Evolutionary conservation across 2,113 vertebrate species (phyloP), one percentile per base, ranked within the genome.

Genomic region (Entomyzon cyanotis): DNA sequence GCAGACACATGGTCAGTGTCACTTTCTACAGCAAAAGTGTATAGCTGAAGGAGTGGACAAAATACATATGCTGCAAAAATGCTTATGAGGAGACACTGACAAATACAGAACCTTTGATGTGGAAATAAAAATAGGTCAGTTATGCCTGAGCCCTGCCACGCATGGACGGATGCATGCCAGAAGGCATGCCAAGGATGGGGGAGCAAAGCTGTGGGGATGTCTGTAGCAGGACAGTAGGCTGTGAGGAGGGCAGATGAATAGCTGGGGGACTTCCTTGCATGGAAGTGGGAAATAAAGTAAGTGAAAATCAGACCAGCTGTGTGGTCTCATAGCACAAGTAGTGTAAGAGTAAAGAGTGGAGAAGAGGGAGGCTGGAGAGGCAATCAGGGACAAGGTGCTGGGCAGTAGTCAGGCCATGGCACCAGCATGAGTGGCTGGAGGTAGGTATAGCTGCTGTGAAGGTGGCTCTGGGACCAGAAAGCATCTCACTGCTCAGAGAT

Each of bases 301-400:
- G 37, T 3, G 6, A 79, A 71, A 79, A 27, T 28, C 76, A 77
- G 41, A 39, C 46, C 33, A 47, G 7, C 31, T 1, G 0, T 50
- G 55, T 88, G 62, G 17, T 88, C 25, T 91, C 11, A 9, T 25
- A 37, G 24, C 33, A 78, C 18, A 90, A 86, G 31, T 13, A 31
- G 31, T 76, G 24, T 20, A 65, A 90, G 46, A 84, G 28, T 63
- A 65, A 65, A 77, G 35, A 41, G 15, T 42, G 49, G 70, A 56
- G 35, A 27, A 65, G 5, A 33, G 5, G 6, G 46, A 83, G 41
- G 19, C 73, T 87, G 68, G 24, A 65, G 69, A 71, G 53, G 19
- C 56, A 59, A 11, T 33, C 0, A 2, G 13, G 35, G 55, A 27
- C 0, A 2, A 44, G 2, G 2, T 91, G 35, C 33, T 7, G 2